Base-by-base conservation (phyloP, 2,113 vertebrate genomes). In the Xenus cinereus region DNA sequence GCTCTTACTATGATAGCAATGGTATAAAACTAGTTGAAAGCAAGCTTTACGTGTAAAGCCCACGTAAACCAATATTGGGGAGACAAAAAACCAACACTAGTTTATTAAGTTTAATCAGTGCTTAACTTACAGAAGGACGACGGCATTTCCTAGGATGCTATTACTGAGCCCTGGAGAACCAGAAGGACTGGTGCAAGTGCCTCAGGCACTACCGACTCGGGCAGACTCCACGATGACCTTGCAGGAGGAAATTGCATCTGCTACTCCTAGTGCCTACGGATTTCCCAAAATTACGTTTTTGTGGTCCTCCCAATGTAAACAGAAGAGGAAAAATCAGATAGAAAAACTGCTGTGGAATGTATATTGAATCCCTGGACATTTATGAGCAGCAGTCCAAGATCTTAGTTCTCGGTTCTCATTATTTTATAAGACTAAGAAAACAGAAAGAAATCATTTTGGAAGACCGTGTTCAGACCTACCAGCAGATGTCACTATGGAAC, bases 401-500 rank as follows among this genome's bases (percentile, higher is more conserved):
- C 50, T 66, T 48, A 54, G 35, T 27, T 82, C 60, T 63, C 28
- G 14, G 16, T 43, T 66, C n/a, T 80, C 14, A 4, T 39, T 71
- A 33, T 71, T 75, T 53, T 41, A 87, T 32, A 89, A 30, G 48
- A 87, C 32, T 69, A 35, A 82, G 37, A 41, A 66, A 76, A 69
- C 12, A 8, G 11, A 64, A 87, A 48, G 4, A 60, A 93, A 10
- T 57, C 1, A 57, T 50, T 82, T 79, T 68, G 67, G 57, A 77
- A 87, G 24, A 51, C 35, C 20, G 9, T n/a, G 68, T 56, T 60
- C 62, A 79, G 69, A 80, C 7, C 72, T 71, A 88, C 93, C 96
- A 96, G 91, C 83, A 96, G 96, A 83, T 96, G 95, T 94, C 95
- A 88, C 75, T 86, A 57, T 33, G 32, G 63, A 96, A 90, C 79